These are phyloP conservation scores for Campoplex nolae DNA, from an alignment of 2,888 invertebrate genomes.

Conservation along the genomic window DNA sequence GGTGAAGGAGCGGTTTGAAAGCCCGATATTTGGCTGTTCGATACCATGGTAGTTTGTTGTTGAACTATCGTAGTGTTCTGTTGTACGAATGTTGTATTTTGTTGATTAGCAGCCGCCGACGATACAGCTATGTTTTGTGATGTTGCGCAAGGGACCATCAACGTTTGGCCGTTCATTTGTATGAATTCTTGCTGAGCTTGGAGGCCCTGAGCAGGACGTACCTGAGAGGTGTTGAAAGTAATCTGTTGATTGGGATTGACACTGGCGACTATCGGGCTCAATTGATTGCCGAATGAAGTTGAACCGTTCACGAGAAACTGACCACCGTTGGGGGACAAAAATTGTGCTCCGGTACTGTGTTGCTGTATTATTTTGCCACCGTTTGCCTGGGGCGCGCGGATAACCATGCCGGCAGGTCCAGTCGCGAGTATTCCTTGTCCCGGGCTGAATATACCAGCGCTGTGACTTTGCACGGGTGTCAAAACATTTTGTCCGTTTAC, in stretches of 20 bases:
- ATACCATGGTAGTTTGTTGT: conserved; percentile 92
- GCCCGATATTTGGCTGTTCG: conserved; percentile 87
- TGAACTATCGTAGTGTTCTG: conserved; percentile 95
- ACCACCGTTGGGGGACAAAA: conserved; percentile 88
- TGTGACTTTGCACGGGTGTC: conserved; percentile 89
- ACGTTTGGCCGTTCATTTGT: conserved; percentile 90
- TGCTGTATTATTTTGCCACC: conserved; percentile 90
- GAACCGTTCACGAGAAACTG: conserved; percentile 92
- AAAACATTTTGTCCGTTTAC: conserved; percentile 92
- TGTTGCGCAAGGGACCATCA: conserved; percentile 89
- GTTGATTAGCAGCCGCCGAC: conserved; percentile 86
- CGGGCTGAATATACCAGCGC: conserved; percentile 87
- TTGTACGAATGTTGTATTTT: conserved; percentile 91
- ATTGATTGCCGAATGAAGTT: conserved; percentile 89
- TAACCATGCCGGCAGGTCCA: conserved; percentile 91
- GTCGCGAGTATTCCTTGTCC: conserved; percentile 89
- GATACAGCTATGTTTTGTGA: conserved; percentile 86
- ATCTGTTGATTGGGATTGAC: conserved; percentile 90
- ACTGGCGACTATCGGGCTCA: conserved; percentile 92
- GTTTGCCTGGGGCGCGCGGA: conserved; percentile 89
- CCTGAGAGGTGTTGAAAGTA: conserved; percentile 87
- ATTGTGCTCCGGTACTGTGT: conserved; percentile 89
- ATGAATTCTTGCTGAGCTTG: conserved; percentile 90
- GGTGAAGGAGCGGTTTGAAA: conserved; percentile 79
- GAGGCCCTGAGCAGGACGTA: conserved; percentile 79